Base-by-base conservation (phyloP, 2,113 vertebrate genomes). In the Ranitomeya imitator region DNA sequence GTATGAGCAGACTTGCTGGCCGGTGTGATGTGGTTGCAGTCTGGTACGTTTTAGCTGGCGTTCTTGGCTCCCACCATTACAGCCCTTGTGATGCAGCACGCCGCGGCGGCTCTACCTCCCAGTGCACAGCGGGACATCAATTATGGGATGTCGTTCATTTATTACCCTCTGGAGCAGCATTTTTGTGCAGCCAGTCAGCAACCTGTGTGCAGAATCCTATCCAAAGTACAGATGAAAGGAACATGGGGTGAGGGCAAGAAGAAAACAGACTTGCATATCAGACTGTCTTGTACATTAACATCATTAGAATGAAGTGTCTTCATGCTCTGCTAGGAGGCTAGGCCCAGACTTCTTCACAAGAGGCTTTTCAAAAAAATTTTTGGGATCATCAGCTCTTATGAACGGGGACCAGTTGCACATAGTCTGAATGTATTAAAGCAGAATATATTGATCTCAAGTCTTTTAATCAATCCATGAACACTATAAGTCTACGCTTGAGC, bases 131-230 rank as follows among this genome's bases (percentile, higher is more conserved):
- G n/a, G 63, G 51, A n/a, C 37, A 71, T 83, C 63, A 54, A 60
- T 37, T 59, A 19, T n/a, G 19, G 23, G 18, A n/a, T n/a, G 21
- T 4, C 2, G 18, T 21, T 31, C 18, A 65, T 71, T 67, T 54
- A 55, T 84, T 51, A 84, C 82, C 67, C 51, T 21, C 21, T 57
- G 55, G 82, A 51, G 61, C 57, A 84, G 82, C 82, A 89, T 73
- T 31, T 74, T 90, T 86, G 91, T 94, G 93, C 92, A 94, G 92
- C 91, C 94, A 94, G 94, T 92, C 93, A 95, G 84, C 92, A 93
- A 45, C 92, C 91, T 77, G 88, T 90, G 91, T 90, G 92, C 92
- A 94, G 93, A 91, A 92, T 91, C 92, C 90, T 91, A 93, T 91
- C 90, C 91, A 90, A 93, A 92, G 83, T 92, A 90, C 90, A 90